Percentiles rank a stretch among this genome's conserved stretches.
These are phyloP conservation scores for Tipula helvola DNA, from an alignment of 2,888 invertebrate species.

Conservation along the genomic window DNA sequence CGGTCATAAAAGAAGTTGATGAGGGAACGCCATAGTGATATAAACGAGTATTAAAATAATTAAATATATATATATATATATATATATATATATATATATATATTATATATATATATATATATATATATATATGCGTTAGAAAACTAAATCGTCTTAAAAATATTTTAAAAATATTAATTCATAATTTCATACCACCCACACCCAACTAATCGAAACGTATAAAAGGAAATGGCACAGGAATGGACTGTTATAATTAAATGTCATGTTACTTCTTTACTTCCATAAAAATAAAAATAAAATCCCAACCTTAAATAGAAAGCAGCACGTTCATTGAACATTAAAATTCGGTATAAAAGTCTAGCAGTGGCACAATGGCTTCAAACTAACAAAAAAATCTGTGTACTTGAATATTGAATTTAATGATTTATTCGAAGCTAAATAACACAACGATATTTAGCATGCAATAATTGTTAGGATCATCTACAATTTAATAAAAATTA, in stretches of 20 bases:
- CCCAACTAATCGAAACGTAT: not conserved
- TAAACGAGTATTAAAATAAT: not conserved
- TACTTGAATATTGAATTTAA: too few relatives aligned
- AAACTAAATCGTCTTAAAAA: not conserved
- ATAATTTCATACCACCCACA: not conserved
- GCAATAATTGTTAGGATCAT: not conserved
- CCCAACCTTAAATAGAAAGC: not conserved
- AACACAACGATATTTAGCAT: not conserved
- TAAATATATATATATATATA: not conserved
- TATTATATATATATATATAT: too few relatives aligned
- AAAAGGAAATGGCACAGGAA: not conserved
- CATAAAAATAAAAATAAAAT: not conserved
- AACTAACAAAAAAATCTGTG: not conserved
- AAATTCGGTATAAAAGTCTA: not conserved
- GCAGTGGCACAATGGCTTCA: not conserved
- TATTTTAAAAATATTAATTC: not conserved
- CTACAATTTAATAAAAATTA: not conserved
- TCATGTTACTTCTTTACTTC: not conserved
- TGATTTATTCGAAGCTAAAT: not conserved
- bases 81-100: not conserved
- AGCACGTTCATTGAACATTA: not conserved
- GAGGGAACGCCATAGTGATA: constrained; percentile 27
- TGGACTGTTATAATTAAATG: not conserved
- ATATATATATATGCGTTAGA: not conserved
- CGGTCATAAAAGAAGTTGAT: constrained; percentile 58